Conservation (phyloP, 2,113 vertebrate species). For the Cheilinus undulatus region DNA sequence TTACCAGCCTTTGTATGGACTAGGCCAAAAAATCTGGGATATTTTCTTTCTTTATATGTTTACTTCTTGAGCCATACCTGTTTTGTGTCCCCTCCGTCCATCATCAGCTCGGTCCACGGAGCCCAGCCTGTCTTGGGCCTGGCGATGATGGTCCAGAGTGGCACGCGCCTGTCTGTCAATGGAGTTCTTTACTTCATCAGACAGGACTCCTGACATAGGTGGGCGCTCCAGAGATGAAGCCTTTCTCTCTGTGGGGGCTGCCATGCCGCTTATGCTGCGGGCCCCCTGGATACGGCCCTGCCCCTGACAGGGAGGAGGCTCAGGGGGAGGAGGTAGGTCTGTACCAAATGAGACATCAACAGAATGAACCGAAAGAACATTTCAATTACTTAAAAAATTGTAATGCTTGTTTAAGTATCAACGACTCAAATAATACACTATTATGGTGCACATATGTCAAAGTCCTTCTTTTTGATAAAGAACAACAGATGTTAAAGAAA, state of each 20-base stretch:
- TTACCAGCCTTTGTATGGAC: no score
- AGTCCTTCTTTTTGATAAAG: not conserved
- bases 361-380: conserved; percentile 4
- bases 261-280: conserved; percentile 82
- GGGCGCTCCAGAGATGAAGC: conserved; percentile 95
- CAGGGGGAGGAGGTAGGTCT: conserved; percentile 99
- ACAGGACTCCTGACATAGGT: conserved; percentile 84
- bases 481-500: conserved; percentile 4
- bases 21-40: no score
- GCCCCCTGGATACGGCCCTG: conserved; percentile 87
- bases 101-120: conserved; percentile 91
- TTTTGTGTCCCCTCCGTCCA: conserved; percentile 89
- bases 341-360: conserved; percentile 9
- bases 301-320: conserved; percentile 96
- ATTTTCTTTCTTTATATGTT: no score
- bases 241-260: conserved; percentile 88
- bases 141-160: conserved; percentile 92
- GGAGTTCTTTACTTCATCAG: conserved; percentile 92
- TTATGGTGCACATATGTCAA: not conserved
- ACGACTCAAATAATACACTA: not conserved
- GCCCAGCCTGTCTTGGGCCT: conserved; percentile 93
- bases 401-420: not conserved
- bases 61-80: conserved; percentile 81
- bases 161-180: conserved; percentile 90
- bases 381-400: not conserved